Evolutionary conservation across 2,113 vertebrate species (phyloP).

Genomic region (Pteronura brasiliensis): DNA sequence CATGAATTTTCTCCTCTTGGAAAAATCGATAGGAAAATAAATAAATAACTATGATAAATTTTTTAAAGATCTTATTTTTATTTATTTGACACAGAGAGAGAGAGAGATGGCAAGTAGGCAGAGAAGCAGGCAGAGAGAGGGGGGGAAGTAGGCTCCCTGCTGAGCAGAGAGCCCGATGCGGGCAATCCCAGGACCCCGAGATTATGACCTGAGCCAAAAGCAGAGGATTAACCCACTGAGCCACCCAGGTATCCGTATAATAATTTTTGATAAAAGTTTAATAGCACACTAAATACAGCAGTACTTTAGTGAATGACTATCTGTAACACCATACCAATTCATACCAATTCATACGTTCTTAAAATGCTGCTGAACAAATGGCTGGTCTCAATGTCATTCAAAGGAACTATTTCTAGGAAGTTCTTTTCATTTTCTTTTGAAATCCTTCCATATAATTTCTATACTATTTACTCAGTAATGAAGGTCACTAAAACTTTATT

Average conservation of each 20-base stretch:
- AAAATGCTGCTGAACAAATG: neutral
- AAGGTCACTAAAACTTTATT: neutral
- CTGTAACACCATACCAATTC: neutral
- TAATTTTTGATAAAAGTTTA: neutral
- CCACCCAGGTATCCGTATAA: neutral
- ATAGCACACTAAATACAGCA: neutral
- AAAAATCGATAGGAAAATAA: neutral
- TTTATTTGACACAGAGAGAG: too few relatives aligned
- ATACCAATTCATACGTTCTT: neutral
- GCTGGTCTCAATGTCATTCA: neutral
- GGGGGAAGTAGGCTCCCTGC: too few relatives aligned
- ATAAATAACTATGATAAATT: neutral
- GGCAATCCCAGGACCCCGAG: too few relatives aligned
- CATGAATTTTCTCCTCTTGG: neutral
- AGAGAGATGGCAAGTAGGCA: too few relatives aligned
- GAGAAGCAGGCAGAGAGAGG: too few relatives aligned
- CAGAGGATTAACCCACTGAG: too few relatives aligned
- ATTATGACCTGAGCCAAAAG: too few relatives aligned
- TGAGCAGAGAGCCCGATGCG: too few relatives aligned
- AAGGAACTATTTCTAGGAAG: neutral
- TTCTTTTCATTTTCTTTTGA: constrained; percentile 9
- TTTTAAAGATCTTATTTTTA: neutral
- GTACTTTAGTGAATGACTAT: neutral
- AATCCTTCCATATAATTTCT: neutral
- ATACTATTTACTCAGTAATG: neutral